Conservation (phyloP, 2,113 vertebrate genomes). For the Tiliqua scincoides region DNA sequence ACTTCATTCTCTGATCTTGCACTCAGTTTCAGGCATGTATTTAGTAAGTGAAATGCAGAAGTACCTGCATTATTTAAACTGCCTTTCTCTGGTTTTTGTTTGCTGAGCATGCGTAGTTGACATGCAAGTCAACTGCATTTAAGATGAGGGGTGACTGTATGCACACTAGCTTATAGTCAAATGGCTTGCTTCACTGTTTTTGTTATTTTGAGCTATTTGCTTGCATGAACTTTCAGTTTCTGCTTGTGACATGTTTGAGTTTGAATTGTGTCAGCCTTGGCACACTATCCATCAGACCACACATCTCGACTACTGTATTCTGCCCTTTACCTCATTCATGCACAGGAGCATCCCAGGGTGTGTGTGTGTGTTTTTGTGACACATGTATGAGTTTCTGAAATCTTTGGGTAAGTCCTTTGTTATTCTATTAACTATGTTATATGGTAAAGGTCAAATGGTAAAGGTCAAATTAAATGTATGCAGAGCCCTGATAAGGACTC, state of each 20-base stretch:
- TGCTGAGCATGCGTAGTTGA: no score
- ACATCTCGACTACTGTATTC: no score
- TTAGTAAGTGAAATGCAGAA: no score
- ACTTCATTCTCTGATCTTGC: no score
- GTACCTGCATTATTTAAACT: no score
- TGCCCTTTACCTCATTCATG: background rate
- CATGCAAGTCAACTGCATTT: background rate
- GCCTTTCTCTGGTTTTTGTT: no score
- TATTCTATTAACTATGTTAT: no score
- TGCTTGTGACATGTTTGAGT: background rate
- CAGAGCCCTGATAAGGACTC: background rate
- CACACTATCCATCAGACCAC: background rate
- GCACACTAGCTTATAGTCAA: background rate
- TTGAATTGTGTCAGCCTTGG: background rate
- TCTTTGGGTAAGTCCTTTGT: background rate
- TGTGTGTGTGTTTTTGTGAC: background rate
- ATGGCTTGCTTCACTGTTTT: background rate
- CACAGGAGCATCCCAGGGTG: background rate
- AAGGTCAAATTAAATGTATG: background rate
- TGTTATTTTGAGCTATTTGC: background rate
- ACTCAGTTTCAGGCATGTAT: no score
- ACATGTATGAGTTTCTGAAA: background rate
- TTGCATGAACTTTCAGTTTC: background rate
- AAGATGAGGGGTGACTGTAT: background rate
- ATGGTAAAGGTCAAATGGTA: background rate